Conservation (phyloP, 2,113 vertebrate genomes). For the Phylloscopus whistleri region DNA sequence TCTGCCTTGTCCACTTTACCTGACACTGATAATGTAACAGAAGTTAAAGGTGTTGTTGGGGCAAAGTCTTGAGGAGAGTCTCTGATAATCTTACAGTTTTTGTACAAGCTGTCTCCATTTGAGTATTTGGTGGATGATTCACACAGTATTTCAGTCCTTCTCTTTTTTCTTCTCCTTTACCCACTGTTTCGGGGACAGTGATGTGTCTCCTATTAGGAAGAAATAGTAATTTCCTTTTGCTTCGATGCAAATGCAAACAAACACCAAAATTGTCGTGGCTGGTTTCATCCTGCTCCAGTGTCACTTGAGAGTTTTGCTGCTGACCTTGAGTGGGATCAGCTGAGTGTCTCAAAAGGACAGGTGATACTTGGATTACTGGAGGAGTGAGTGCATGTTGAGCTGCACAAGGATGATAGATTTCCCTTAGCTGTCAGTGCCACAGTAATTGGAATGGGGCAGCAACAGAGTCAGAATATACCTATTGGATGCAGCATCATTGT, state of each 20-base stretch:
- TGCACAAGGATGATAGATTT: background rate
- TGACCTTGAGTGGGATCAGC: background rate
- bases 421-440: background rate
- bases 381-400: background rate
- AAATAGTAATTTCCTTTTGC: background rate
- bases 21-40: background rate
- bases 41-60: background rate
- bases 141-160: background rate
- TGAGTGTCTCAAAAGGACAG: accelerated
- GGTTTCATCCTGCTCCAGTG: background rate
- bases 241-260: background rate
- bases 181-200: background rate
- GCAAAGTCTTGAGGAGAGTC: background rate
- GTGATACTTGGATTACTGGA: background rate
- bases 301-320: background rate
- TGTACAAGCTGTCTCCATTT: background rate
- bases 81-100: background rate
- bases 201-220: background rate
- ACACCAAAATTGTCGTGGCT: background rate
- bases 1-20: background rate
- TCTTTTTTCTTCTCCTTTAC: background rate
- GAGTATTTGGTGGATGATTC: background rate
- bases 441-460: background rate
- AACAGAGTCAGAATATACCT: accelerated
- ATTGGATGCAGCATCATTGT: background rate